These are phyloP conservation scores for Lithobates sylvaticus DNA, from an alignment of 2,797 vertebrate genomes.

Conservation along the genomic window DNA sequence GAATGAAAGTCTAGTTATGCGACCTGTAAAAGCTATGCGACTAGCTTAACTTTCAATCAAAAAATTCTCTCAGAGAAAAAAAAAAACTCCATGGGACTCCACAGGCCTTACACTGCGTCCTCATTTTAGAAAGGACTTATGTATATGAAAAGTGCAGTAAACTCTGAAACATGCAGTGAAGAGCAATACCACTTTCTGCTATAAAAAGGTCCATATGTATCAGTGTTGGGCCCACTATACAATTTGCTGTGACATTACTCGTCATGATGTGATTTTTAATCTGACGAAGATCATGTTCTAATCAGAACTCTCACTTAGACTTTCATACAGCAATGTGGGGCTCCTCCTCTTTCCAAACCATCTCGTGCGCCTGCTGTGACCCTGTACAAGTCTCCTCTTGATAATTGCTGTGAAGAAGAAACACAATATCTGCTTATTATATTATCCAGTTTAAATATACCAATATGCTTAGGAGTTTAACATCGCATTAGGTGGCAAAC, in stretches of 20 bases:
- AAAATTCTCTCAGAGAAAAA: too few relatives aligned
- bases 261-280: too few relatives aligned
- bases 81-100: too few relatives aligned
- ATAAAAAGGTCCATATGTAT: not conserved
- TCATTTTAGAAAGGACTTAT: not conserved
- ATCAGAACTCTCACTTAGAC: slow-evolving; percentile 54
- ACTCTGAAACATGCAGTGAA: too few relatives aligned
- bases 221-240: not conserved
- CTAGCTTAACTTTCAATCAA: too few relatives aligned
- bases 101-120: not conserved
- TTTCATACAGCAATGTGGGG: slow-evolving; percentile 44
- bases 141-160: not conserved
- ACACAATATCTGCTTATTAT: not conserved
- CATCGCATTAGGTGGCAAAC: too few relatives aligned
- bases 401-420: slow-evolving; percentile 66
- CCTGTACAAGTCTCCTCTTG: slow-evolving; percentile 68
- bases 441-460: not conserved
- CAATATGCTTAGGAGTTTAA: not conserved
- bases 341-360: slow-evolving; percentile 50
- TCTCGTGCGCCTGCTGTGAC: slow-evolving; percentile 63
- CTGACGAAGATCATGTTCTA: not conserved
- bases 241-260: too few relatives aligned
- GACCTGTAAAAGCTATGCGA: too few relatives aligned
- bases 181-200: too few relatives aligned
- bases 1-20: too few relatives aligned